Percentiles rank a stretch among this genome's conserved stretches.
Evolutionary conservation across 2,113 vertebrate genomes (phyloP).

Genomic region (Nycticryphes semicollaris): DNA sequence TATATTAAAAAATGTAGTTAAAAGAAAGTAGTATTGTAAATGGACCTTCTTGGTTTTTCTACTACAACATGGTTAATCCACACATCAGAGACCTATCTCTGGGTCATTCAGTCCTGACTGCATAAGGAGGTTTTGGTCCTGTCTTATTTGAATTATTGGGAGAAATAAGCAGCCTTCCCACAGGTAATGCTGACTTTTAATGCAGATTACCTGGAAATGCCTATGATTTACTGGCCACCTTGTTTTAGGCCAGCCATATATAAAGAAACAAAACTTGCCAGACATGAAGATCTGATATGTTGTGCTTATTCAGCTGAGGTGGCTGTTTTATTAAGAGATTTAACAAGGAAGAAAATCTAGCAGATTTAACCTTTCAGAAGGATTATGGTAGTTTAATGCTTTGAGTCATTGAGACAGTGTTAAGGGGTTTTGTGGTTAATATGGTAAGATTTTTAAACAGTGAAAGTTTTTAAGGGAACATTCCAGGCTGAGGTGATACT

Average conservation of each 20-base stretch:
- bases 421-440: background rate
- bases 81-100: background rate
- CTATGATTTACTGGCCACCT: background rate
- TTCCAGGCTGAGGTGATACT: background rate
- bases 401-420: background rate
- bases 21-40: background rate
- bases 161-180: background rate
- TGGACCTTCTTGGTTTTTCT: background rate
- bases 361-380: background rate
- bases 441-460: background rate
- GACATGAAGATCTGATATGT: background rate
- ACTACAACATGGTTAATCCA: background rate
- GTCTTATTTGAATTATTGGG: background rate
- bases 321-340: background rate
- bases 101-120: background rate
- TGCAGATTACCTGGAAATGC: background rate
- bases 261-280: background rate
- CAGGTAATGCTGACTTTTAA: background rate
- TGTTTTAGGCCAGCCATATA: background rate
- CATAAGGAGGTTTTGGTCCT: background rate
- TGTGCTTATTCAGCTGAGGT: background rate
- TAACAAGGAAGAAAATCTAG: background rate
- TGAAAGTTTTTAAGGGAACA: background rate
- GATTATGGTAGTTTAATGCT: background rate
- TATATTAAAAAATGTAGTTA: background rate